Conservation (phyloP, 2,888 invertebrate genomes). For the Tachina grossa region DNA sequence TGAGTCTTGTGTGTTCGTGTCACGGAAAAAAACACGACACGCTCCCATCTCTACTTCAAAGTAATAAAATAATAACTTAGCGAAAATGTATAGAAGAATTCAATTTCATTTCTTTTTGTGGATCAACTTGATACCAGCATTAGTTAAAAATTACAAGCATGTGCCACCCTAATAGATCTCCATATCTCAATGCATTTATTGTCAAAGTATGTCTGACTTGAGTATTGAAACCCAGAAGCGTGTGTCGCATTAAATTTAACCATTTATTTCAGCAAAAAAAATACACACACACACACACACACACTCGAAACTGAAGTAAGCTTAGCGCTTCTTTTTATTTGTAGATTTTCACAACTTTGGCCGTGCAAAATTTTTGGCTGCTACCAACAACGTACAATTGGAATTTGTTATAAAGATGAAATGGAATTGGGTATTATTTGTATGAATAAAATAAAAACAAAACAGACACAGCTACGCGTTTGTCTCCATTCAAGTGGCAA, state of each 20-base stretch:
- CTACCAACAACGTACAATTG: slow-evolving; percentile 7
- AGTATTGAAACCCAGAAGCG: slow-evolving; percentile 57
- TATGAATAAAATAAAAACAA: slow-evolving; percentile 34
- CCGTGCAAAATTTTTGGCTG: slow-evolving; percentile 30
- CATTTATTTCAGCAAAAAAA: slow-evolving; percentile 68
- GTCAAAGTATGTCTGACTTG: slow-evolving; percentile 48
- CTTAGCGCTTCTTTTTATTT: slow-evolving; percentile 14
- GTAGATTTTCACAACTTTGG: slow-evolving; percentile 15
- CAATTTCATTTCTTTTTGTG: no score
- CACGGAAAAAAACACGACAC: no score
- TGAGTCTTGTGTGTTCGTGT: no score
- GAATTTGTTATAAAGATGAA: slow-evolving; percentile 36
- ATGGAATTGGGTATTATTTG: slow-evolving; percentile 23
- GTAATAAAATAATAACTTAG: no score
- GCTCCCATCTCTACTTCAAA: no score
- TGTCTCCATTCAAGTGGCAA: slow-evolving; percentile 71
- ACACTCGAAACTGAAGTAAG: slow-evolving; percentile 37
- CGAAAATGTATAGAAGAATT: no score
- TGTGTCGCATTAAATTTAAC: slow-evolving; percentile 72
- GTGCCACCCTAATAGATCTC: slow-evolving; percentile 56
- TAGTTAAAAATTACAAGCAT: background rate
- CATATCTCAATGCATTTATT: slow-evolving; percentile 75
- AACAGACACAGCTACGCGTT: slow-evolving; percentile 60
- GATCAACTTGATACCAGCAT: no score
- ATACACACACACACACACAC: background rate